Evolutionary conservation across 1,140 invertebrate species (phyloP), one percentile per base, ranked within the genome.

Genomic region (Panagrolaimus sp.): DNA sequence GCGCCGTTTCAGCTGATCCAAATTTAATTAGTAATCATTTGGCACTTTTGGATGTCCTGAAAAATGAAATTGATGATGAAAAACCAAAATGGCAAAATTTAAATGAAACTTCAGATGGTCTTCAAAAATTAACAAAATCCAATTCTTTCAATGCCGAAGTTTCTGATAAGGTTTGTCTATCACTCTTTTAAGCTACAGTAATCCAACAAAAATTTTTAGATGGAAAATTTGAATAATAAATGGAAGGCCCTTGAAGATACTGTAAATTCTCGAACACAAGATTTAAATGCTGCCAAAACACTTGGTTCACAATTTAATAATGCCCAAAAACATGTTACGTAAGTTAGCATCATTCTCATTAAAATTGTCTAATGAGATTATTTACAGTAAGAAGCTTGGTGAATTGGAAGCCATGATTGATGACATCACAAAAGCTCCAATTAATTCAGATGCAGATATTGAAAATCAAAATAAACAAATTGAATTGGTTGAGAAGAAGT

Each of bases 231-330:
- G 21, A 58, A 58, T 28, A 58, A 58, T 21, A 75, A 87, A 91
- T 70, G 90, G 93, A 81, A 90, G 92, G 73, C 86, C 96, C 0
- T 88, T 90, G 58, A 91, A 91, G 83, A 93, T 96, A 84, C 91
- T 94, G 32, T 38, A 38, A 38, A 38, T 38, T 4, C 32, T 38
- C 32, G 32, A 38, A 7, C 7, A 38, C 32, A 38, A 38, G 32
- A 38, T 38, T 38, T 38, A 38, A 38, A 38, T 38, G 32, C 32
- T 38, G 32, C 32, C 32, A 38, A 38, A 38, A 4, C 32, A 4
- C 7, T 38, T 2, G 32, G 32, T 38, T 38, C 32, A 38, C 2
- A 38, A 38, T 38, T 38, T 38, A 38, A 38, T 38, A 38, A 38
- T 38, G 32, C 7, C 7, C 32, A 38, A 38, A 38, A 38, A 38